Conservation (phyloP, 2,888 invertebrate species). For the Liodrosophila aerea region DNA sequence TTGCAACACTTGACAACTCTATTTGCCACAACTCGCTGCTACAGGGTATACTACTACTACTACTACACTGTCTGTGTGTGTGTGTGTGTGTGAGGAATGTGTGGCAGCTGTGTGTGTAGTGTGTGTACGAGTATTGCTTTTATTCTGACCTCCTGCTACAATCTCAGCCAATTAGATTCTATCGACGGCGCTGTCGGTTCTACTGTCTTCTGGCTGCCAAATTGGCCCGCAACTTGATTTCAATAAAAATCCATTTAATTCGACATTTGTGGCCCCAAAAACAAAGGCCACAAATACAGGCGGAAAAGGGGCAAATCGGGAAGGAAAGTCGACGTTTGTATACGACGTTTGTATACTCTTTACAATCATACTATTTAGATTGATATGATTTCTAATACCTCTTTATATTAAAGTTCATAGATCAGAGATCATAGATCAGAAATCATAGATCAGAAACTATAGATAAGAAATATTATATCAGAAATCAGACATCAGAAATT, state of each 20-base stretch:
- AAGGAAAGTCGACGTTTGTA: not conserved
- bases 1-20: constrained; percentile 47
- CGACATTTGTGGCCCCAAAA: constrained; percentile 75
- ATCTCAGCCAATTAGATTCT: constrained; percentile 60
- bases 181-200: constrained; percentile 38
- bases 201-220: constrained; percentile 11
- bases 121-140: constrained; percentile 2
- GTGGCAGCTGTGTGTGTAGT: too few relatives aligned
- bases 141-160: constrained; percentile 34
- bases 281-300: constrained; percentile 32
- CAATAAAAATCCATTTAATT: constrained; percentile 78
- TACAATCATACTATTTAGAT: too few relatives aligned
- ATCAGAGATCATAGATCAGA: not conserved
- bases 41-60: too few relatives aligned
- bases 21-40: constrained; percentile 26
- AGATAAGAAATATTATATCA: too few relatives aligned
- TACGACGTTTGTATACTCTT: too few relatives aligned
- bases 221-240: constrained; percentile 67
- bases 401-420: too few relatives aligned
- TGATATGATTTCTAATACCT: too few relatives aligned
- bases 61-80: not conserved
- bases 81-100: too few relatives aligned
- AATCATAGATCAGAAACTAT: too few relatives aligned
- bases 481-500: too few relatives aligned
- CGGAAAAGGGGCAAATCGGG: too few relatives aligned